phyloP scores from a whole-genome alignment of 53 echinoderm and acorn worm species.

The Astropecten irregularis region DNA sequence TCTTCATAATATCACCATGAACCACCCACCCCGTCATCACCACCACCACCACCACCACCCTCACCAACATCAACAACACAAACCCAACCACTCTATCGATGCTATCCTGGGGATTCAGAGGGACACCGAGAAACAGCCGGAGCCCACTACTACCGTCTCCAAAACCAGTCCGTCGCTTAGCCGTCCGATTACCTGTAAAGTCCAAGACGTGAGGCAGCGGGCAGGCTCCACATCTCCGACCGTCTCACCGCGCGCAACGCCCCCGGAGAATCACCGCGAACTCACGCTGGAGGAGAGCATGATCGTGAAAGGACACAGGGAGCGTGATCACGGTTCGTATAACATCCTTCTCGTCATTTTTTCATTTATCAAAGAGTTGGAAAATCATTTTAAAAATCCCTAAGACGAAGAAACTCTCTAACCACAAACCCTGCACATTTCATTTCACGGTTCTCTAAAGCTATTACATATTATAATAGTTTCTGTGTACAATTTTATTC shows the following conservation, averaged over 20 bases:
- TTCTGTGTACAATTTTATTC: too few species aligned
- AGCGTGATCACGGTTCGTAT: conserved; percentile 10
- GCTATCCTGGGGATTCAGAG: conserved; percentile 70
- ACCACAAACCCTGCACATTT: too few species aligned
- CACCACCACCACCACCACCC: background rate
- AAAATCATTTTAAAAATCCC: too few species aligned
- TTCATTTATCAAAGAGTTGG: too few species aligned
- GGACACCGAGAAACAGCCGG: background rate
- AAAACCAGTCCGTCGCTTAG: too few species aligned
- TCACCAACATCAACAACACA: background rate
- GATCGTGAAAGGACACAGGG: background rate
- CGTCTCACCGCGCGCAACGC: conserved; percentile 9
- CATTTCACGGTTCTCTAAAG: too few species aligned
- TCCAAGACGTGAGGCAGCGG: background rate
- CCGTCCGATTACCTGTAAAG: background rate
- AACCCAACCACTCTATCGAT: conserved; percentile 77
- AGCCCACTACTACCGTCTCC: background rate
- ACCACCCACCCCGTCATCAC: background rate
- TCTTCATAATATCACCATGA: background rate
- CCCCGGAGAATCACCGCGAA: background rate
- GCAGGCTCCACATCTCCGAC: conserved; percentile 23
- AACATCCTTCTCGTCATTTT: background rate
- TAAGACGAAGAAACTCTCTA: too few species aligned
- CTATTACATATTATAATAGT: too few species aligned
- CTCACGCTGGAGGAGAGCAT: background rate